A percentile compares a stretch with the other conserved stretches of the same genome.
Evolutionary conservation across 2,888 invertebrate genomes (phyloP).

Genomic region (Strigamia transsilvanica): DNA sequence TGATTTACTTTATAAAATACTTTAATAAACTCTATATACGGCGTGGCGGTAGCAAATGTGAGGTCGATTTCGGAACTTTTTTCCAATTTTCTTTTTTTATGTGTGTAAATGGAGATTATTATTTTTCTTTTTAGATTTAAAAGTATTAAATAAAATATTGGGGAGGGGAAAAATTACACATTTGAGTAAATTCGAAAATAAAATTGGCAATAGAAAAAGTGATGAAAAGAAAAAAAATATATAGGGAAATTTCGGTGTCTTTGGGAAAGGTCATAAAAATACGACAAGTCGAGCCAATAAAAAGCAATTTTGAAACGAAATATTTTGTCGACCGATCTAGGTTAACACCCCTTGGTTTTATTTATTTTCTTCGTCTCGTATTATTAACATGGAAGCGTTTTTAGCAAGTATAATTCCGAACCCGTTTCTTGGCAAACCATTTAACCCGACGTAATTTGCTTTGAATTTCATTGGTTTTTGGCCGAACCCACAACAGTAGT

Average conservation of each 20-base stretch:
- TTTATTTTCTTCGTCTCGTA: not conserved
- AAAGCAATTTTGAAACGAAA: slow-evolving; percentile 21
- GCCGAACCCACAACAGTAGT: no score
- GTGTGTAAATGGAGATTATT: not conserved
- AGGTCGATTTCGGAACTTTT: not conserved
- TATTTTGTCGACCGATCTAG: slow-evolving; percentile 32
- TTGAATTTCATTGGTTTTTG: not conserved
- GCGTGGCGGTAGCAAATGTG: not conserved
- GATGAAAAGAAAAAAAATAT: slow-evolving; percentile 28
- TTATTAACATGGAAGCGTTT: slow-evolving; percentile 30
- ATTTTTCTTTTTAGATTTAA: not conserved
- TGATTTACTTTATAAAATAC: no score
- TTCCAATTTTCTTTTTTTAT: not conserved
- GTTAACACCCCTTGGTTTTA: slow-evolving; percentile 11
- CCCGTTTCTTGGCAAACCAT: slow-evolving; percentile 14
- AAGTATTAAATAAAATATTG: not conserved
- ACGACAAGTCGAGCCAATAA: slow-evolving; percentile 27
- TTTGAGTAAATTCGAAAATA: slow-evolving; percentile 9
- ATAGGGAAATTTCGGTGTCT: slow-evolving; percentile 17
- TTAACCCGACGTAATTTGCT: not conserved
- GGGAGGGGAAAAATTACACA: slow-evolving; percentile 28
- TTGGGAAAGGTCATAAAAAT: slow-evolving; percentile 22
- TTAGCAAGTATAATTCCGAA: not conserved
- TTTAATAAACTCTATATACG: no score
- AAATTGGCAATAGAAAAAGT: slow-evolving; percentile 34